A percentile compares a stretch with the other conserved stretches of the same genome.
Evolutionary conservation across 2,797 vertebrate species (phyloP).

Genomic region (Enteromius argenteus): DNA sequence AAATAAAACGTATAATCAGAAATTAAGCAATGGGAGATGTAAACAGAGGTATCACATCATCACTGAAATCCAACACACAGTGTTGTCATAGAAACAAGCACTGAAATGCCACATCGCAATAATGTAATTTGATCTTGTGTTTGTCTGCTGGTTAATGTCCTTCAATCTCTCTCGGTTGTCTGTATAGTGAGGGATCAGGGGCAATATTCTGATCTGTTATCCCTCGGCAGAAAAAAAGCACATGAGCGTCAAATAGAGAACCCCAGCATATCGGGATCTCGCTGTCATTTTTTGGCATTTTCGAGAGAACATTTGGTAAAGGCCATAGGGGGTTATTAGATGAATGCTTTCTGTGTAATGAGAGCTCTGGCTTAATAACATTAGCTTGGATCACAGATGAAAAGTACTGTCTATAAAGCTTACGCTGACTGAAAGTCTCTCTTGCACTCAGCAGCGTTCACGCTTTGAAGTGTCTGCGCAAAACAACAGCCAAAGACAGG

Average conservation of each 20-base stretch:
- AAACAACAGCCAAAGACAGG: constrained; percentile 39
- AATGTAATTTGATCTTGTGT: constrained; percentile 26
- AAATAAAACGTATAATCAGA: constrained; percentile 14
- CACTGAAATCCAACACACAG: constrained; percentile 41
- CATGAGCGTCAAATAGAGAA: constrained; percentile 58
- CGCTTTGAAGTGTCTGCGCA: constrained; percentile 28
- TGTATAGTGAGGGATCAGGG: constrained; percentile 47
- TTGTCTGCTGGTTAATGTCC: constrained; percentile 31
- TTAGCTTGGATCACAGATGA: constrained; percentile 70
- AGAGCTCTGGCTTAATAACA: constrained; percentile 73
- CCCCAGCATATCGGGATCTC: constrained; percentile 54
- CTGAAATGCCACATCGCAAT: constrained; percentile 39
- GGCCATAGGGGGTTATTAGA: constrained; percentile 72
- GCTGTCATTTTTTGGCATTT: constrained; percentile 68
- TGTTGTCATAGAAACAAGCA: constrained; percentile 47
- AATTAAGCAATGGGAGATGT: neutral
- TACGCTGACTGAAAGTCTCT: constrained; percentile 53
- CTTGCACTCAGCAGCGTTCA: constrained; percentile 25
- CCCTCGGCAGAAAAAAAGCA: constrained; percentile 54
- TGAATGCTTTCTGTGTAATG: constrained; percentile 72
- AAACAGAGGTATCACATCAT: constrained; percentile 28
- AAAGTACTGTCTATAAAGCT: constrained; percentile 65
- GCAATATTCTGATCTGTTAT: constrained; percentile 51
- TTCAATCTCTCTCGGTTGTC: constrained; percentile 28
- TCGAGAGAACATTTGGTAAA: constrained; percentile 70